Conservation (phyloP, 2,113 vertebrate species). For the Pipra filicauda region DNA sequence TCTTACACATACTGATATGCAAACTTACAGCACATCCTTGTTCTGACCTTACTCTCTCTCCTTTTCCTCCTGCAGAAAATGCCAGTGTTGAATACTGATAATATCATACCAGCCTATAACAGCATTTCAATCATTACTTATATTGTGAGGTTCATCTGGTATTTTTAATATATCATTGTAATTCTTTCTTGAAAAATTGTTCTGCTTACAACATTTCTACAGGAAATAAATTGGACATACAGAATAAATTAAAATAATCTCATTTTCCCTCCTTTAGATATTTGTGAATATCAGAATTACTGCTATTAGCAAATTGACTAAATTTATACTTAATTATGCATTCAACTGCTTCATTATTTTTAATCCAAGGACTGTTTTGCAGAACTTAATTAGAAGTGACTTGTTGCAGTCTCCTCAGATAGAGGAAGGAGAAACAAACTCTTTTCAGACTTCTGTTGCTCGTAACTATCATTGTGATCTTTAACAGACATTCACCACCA, state of each 20-base stretch:
- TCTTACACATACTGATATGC: neutral
- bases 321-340: neutral
- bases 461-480: neutral
- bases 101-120: neutral
- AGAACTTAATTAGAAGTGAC: neutral
- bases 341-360: neutral
- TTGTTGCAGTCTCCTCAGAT: neutral
- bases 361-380: neutral
- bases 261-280: neutral
- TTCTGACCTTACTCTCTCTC: neutral
- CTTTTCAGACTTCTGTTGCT: neutral
- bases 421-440: neutral
- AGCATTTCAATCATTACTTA: neutral
- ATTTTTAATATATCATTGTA: neutral
- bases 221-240: neutral
- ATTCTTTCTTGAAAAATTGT: neutral
- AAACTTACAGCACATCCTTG: neutral
- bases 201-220: neutral
- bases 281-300: neutral
- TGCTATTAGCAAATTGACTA: neutral
- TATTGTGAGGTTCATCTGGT: neutral
- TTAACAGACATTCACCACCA: neutral
- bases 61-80: slow-evolving; percentile 4
- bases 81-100: neutral
- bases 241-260: neutral